These are phyloP conservation scores for Stigmatopora nigra DNA, from an alignment of 2,113 vertebrate species.

Conservation along the genomic window DNA sequence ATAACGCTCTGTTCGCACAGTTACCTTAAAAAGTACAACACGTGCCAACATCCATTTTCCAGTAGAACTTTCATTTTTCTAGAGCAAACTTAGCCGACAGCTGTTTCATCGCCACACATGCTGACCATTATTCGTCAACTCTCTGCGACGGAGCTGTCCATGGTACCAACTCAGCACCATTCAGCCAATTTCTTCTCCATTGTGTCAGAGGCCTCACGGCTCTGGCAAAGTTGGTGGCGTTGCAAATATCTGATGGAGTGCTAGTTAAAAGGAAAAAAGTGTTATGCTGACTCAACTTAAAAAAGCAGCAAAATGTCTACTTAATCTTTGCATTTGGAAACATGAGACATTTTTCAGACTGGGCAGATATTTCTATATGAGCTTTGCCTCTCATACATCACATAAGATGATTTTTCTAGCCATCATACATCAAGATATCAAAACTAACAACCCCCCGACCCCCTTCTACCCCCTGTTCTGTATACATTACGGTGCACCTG, in stretches of 20 bases:
- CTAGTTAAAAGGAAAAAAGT: conserved; percentile 11
- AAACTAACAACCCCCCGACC: too few relatives aligned
- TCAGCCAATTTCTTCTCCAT: conserved; percentile 27
- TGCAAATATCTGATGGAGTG: conserved; percentile 46
- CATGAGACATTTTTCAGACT: conserved; percentile 24
- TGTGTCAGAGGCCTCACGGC: conserved; percentile 34
- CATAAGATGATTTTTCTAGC: neutral
- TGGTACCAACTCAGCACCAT: conserved; percentile 34
- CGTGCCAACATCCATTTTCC: conserved; percentile 30
- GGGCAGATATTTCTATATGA: conserved; percentile 43
- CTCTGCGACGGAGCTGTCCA: conserved; percentile 51
- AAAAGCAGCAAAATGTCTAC: conserved; percentile 51
- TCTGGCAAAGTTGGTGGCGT: conserved; percentile 11
- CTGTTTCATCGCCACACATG: conserved; percentile 37
- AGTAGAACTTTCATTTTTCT: conserved; percentile 40
- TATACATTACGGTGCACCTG: neutral
- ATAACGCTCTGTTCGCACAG: conserved; percentile 20
- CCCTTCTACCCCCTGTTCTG: neutral
- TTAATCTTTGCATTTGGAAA: conserved; percentile 35
- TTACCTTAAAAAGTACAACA: conserved; percentile 35
- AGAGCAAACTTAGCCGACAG: conserved; percentile 23
- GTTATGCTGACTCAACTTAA: conserved; percentile 50
- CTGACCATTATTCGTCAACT: conserved; percentile 43
- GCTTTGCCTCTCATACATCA: conserved; percentile 26
- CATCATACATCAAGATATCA: neutral